Evolutionary conservation across 2,888 invertebrate species (phyloP).

Genomic region (Gandaritis pyraliata): DNA sequence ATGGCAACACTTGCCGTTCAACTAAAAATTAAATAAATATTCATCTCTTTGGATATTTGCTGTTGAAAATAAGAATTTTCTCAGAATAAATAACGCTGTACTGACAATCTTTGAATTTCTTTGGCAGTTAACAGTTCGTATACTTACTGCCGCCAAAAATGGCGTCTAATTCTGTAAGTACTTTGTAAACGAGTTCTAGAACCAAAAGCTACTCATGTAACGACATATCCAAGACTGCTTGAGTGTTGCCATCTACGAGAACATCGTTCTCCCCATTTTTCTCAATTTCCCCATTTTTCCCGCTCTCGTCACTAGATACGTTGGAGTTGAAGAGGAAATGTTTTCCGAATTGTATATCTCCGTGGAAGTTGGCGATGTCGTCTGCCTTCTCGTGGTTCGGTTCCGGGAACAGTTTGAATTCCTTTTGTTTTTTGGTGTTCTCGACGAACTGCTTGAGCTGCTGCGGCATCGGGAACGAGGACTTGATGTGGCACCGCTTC

Average conservation of each 20-base stretch:
- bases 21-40: constrained; percentile 16
- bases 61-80: constrained; percentile 27
- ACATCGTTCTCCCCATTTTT: constrained; percentile 48
- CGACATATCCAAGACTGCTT: constrained; percentile 64
- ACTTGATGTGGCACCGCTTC: constrained; percentile 85
- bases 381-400: constrained; percentile 55
- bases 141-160: constrained; percentile 40
- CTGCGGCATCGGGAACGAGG: constrained; percentile 85
- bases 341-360: constrained; percentile 73
- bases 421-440: constrained; percentile 79
- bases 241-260: constrained; percentile 57
- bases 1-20: constrained; percentile 31
- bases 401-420: constrained; percentile 55
- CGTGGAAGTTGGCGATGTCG: constrained; percentile 54
- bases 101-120: constrained; percentile 45
- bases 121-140: constrained; percentile 49
- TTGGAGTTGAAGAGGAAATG: constrained; percentile 66
- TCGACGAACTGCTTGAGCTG: constrained; percentile 84
- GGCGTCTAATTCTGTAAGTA: constrained; percentile 20
- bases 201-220: constrained; percentile 54
- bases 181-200: constrained; percentile 6
- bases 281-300: constrained; percentile 43
- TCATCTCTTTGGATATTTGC: constrained; percentile 35
- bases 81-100: constrained; percentile 24
- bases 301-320: constrained; percentile 66